Conservation (phyloP, 1,140 invertebrate genomes). For the Laupala kohalensis region DNA sequence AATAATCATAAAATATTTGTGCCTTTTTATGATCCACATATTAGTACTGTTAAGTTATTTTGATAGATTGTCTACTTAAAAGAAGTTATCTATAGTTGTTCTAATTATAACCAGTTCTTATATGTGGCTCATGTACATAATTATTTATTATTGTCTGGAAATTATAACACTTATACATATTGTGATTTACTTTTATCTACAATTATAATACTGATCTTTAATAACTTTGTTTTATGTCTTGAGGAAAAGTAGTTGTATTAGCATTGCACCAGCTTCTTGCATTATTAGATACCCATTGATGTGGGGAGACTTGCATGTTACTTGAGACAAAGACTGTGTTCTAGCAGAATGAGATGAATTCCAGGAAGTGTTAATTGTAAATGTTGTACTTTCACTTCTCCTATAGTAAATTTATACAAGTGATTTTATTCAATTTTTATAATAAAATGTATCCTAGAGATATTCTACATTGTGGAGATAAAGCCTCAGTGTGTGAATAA, state of each 20-base stretch:
- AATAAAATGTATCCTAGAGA: neutral
- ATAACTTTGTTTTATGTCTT: too few species aligned
- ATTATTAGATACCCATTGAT: neutral
- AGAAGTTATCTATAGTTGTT: neutral
- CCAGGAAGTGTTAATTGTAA: neutral
- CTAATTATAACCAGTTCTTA: neutral
- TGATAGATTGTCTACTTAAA: neutral
- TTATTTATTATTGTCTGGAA: neutral
- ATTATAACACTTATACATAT: neutral
- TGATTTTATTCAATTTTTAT: neutral
- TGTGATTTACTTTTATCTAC: too few species aligned
- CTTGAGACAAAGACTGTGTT: neutral
- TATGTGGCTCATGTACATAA: neutral
- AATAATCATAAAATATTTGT: neutral
- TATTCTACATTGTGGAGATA: neutral
- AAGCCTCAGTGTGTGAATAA: neutral
- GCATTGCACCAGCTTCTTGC: neutral
- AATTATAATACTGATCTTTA: too few species aligned
- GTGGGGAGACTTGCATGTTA: neutral
- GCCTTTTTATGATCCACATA: neutral
- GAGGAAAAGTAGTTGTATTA: neutral
- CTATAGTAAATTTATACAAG: neutral
- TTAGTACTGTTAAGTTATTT: neutral
- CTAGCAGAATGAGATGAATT: neutral
- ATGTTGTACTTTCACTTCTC: neutral